Conservation (phyloP, 2,113 vertebrate genomes). For the Origma solitaria region DNA sequence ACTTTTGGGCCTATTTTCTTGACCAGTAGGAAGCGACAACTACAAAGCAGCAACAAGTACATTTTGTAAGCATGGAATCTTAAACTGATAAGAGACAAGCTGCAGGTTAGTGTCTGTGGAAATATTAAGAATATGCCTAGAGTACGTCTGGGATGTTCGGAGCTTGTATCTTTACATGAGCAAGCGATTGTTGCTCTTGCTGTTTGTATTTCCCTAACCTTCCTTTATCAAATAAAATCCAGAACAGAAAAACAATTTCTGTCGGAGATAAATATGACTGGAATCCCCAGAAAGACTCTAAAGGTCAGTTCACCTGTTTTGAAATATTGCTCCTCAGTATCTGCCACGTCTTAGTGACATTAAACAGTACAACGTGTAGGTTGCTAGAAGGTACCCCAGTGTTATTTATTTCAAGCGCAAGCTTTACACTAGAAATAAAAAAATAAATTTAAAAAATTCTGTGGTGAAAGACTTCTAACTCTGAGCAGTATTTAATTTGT, state of each 20-base stretch:
- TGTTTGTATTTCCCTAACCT: constrained; percentile 45
- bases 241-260: constrained; percentile 15
- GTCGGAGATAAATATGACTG: constrained; percentile 13
- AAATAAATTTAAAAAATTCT: neutral
- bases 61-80: neutral
- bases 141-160: neutral
- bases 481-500: neutral
- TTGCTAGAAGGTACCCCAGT: neutral
- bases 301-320: constrained; percentile 30
- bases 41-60: neutral
- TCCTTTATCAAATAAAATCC: constrained; percentile 38
- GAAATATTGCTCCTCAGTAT: neutral
- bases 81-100: neutral
- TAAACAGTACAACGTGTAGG: neutral
- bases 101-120: neutral
- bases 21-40: neutral
- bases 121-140: neutral
- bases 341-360: constrained; percentile 3
- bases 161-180: fast-evolving
- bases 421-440: neutral
- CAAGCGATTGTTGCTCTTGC: neutral
- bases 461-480: neutral
- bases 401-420: neutral
- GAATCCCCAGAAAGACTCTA: constrained; percentile 31
- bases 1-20: neutral